phyloP scores from a whole-genome alignment of 2,113 vertebrate species.

The Zeus faber region DNA sequence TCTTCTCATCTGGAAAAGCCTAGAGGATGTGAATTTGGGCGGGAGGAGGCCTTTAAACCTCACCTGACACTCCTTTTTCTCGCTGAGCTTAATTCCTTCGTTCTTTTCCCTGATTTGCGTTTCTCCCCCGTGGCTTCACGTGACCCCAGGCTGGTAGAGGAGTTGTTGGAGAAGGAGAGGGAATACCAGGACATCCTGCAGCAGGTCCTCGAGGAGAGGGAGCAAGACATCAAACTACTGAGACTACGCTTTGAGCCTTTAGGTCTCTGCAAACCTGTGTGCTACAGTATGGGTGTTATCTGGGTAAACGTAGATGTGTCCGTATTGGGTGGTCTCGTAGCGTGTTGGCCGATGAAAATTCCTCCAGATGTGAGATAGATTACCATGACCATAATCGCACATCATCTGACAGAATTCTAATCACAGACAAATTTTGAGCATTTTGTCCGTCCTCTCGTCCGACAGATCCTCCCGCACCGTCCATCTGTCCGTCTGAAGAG shows the following conservation, averaged over 20 bases:
- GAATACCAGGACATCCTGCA: conserved; percentile 92
- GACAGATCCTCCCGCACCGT: conserved; percentile 77
- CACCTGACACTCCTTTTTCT: not conserved
- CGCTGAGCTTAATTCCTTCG: not conserved
- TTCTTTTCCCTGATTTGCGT: not conserved
- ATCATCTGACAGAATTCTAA: no score
- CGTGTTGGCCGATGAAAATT: no score
- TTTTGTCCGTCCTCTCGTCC: no score
- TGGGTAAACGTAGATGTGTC: no score
- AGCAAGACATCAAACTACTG: conserved; percentile 90
- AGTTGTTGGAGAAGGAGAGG: conserved; percentile 89
- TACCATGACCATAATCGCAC: no score
- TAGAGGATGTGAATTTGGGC: no score
- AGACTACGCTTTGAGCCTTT: conserved; percentile 81
- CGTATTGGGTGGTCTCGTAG: no score
- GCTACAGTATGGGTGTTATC: not conserved
- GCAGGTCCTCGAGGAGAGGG: conserved; percentile 92
- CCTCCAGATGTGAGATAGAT: no score
- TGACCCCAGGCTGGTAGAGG: conserved; percentile 83
- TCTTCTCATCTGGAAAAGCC: no score
- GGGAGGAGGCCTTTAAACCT: no score
- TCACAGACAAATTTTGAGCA: no score
- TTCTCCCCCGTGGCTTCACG: accelerated
- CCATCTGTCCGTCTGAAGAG: conserved; percentile 48
- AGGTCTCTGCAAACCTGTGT: conserved; percentile 65